Base-by-base conservation (phyloP, 2,888 invertebrate genomes). In the Diarsia brunnea region DNA sequence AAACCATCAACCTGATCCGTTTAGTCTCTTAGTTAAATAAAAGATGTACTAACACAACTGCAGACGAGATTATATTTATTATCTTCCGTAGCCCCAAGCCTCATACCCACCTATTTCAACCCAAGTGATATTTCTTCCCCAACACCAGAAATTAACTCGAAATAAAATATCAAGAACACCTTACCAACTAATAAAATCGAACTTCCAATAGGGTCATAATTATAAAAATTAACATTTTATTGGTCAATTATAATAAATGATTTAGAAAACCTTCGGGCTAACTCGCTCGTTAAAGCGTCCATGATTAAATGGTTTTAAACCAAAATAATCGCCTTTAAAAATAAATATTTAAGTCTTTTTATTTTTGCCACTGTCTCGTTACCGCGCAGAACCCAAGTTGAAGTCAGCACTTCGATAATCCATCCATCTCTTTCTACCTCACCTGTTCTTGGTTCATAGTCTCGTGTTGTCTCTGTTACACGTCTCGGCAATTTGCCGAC, bases 401-500 rank as follows among this genome's bases (percentile, higher is more conserved):
- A 67, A 73, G 73, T 12, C 82, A 78, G 3, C n/a, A 77, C 65
- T 82, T 67, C 24, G 12, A 67, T 73, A 85, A 53, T 86, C 63
- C 11, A 5, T 31, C 51, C 73, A 63, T 73, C 79, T 75, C 81
- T 94, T 92, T 89, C 91, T 79, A 24, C 92, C 89, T 69, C 69
- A 51, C 88, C 0, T 0, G 7, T 80, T 68, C 31, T n/a, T 14
- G 1, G 21, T 16, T 49, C 43, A 53, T 31, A 60, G 43, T 24
- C 58, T 87, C 4, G 75, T 87, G 84, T 87, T 75, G 79, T 95
- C 95, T 86, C 91, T 84, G 55, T 95, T 92, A 61, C 75, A 82
- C 92, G 88, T 89, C 90, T 88, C 90, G 93, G 94, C 96, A 96
- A 96, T 96, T 95, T 95, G 95, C 95, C 93, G 94, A 95, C 93